A percentile compares a stretch with the other conserved stretches of the same genome.
Conservation (phyloP, 2,888 invertebrate species). For the Rhagonycha fulva region DNA sequence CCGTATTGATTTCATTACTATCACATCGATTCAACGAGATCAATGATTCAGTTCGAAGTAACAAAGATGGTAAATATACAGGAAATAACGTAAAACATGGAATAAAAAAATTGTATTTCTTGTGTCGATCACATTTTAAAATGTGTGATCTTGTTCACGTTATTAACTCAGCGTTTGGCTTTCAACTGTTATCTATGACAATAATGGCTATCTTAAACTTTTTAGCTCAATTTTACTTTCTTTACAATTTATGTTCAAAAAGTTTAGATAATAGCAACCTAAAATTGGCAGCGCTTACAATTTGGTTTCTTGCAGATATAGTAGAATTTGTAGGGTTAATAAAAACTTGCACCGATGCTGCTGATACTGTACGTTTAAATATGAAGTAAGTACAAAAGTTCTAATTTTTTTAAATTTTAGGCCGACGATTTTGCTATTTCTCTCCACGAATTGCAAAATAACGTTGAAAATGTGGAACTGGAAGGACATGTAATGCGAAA, state of each 20-base stretch:
- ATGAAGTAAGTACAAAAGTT: not conserved
- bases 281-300: conserved; percentile 32
- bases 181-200: conserved; percentile 39
- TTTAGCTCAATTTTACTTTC: conserved; percentile 42
- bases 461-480: conserved; percentile 49
- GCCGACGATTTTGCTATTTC: conserved; percentile 52
- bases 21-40: conserved; percentile 37
- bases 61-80: conserved; percentile 9
- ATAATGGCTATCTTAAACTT: conserved; percentile 39
- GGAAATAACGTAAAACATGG: conserved; percentile 5
- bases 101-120: conserved; percentile 35
- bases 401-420: conserved; percentile 48
- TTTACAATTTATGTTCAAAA: conserved; percentile 39
- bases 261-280: conserved; percentile 16
- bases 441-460: conserved; percentile 53
- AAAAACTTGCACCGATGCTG: conserved; percentile 36
- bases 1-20: conserved; percentile 36
- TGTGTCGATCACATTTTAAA: conserved; percentile 43
- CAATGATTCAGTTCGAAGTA: conserved; percentile 33
- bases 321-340: conserved; percentile 42
- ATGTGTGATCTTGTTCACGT: conserved; percentile 37
- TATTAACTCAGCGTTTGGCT: conserved; percentile 39
- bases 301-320: conserved; percentile 41
- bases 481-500: conserved; percentile 50
- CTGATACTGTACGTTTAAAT: conserved; percentile 39